Conservation (phyloP, 2,888 invertebrate genomes). For the Campopleginae sp. region DNA sequence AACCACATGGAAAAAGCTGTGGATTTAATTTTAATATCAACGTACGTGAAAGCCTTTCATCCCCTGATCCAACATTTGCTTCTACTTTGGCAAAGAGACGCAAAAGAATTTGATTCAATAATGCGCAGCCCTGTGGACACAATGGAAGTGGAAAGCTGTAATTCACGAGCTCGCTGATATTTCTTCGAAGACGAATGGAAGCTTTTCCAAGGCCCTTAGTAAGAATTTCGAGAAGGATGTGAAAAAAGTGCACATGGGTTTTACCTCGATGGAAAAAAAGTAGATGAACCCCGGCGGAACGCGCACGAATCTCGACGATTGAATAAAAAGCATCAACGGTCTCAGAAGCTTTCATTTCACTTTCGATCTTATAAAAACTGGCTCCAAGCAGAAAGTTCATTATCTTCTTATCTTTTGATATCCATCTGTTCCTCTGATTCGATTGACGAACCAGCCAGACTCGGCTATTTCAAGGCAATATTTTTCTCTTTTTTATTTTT, state of each 20-base stretch:
- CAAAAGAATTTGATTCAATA: conserved; percentile 17
- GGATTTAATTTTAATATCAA: background rate
- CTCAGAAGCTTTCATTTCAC: background rate
- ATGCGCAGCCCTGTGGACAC: background rate
- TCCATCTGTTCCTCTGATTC: conserved; percentile 8
- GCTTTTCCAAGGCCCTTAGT: conserved; percentile 1
- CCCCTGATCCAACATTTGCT: background rate
- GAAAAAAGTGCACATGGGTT: background rate
- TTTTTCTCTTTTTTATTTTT: background rate
- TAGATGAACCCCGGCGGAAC: background rate
- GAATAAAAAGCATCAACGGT: conserved; percentile 16
- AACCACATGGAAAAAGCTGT: background rate
- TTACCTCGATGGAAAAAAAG: background rate
- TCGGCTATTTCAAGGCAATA: background rate
- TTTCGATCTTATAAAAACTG: conserved; percentile 11
- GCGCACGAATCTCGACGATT: conserved; percentile 18
- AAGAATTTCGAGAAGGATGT: background rate
- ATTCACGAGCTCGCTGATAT: background rate
- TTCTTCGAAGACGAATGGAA: background rate
- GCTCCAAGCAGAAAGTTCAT: conserved; percentile 10
- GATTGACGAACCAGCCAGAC: background rate
- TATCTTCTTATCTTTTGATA: background rate
- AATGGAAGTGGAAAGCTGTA: background rate
- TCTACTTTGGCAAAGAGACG: background rate
- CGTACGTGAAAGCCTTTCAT: background rate